Evolutionary conservation across 2,888 invertebrate genomes (phyloP).

Genomic region (Holacanthella duospinosa): DNA sequence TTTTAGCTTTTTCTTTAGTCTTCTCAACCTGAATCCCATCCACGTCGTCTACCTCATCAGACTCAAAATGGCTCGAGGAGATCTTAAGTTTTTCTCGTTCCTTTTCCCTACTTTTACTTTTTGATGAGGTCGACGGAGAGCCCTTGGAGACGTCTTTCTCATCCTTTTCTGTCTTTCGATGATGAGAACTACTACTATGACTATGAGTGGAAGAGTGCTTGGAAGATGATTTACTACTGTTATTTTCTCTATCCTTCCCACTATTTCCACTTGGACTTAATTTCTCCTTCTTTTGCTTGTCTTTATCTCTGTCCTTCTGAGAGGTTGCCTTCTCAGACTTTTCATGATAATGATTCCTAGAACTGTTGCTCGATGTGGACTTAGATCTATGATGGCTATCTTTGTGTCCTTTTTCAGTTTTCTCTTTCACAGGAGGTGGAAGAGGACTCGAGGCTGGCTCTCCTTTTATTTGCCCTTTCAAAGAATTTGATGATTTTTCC

Average conservation of each 20-base stretch:
- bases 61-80: constrained; percentile 1
- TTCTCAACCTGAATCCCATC: constrained; percentile 11
- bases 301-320: constrained; percentile 26
- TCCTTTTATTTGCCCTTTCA: background rate
- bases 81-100: constrained; percentile 15
- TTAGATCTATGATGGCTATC: background rate
- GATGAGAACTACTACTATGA: constrained; percentile 12
- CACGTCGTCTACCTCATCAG: constrained; percentile 25
- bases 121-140: constrained; percentile 10
- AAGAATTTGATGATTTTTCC: background rate
- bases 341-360: background rate
- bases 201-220: constrained; percentile 10
- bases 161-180: background rate
- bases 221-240: background rate
- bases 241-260: background rate
- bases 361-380: background rate
- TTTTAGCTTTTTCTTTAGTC: constrained; percentile 12
- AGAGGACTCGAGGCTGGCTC: background rate
- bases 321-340: background rate
- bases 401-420: background rate
- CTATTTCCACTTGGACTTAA: constrained; percentile 10
- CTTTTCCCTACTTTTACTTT: constrained; percentile 3
- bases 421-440: background rate
- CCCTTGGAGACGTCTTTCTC: constrained; percentile 10
- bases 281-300: constrained; percentile 27